phyloP scores from a whole-genome alignment of 2,113 vertebrate species.

The Nyctibius bracteatus region DNA sequence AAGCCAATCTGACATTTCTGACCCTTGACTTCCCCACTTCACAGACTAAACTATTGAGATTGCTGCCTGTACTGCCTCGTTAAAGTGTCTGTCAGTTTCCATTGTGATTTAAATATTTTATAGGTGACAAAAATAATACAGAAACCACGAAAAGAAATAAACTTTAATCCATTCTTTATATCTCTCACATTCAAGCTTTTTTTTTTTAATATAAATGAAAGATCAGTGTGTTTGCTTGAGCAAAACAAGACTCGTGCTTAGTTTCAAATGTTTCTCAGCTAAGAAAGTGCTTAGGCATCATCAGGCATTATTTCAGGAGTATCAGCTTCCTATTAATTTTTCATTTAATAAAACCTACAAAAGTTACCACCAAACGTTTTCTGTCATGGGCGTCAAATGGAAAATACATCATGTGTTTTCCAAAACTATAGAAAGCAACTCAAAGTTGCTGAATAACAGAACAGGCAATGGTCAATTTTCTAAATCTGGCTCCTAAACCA shows the following conservation, averaged over 20 bases:
- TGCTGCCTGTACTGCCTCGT: conserved; percentile 66
- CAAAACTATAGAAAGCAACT: conserved; percentile 50
- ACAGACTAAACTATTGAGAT: conserved; percentile 62
- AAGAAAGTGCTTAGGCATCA: conserved; percentile 1
- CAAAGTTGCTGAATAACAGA: conserved; percentile 63
- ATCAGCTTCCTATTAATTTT: conserved; percentile 14
- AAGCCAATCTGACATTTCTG: conserved; percentile 73
- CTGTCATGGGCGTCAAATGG: conserved; percentile 29
- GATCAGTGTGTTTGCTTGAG: conserved; percentile 35
- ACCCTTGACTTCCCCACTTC: conserved; percentile 70
- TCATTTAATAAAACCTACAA: conserved; percentile 30
- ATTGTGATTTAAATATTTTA: conserved; percentile 71
- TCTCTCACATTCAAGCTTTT: conserved; percentile 24
- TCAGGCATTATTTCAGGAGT: conserved; percentile 49
- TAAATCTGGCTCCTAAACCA: conserved; percentile 57
- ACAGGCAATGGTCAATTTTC: conserved; percentile 41
- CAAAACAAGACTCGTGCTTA: conserved; percentile 49
- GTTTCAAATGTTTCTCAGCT: conserved; percentile 41
- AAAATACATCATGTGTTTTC: conserved; percentile 39
- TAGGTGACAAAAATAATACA: conserved; percentile 52
- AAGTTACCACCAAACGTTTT: conserved; percentile 45
- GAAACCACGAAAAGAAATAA: conserved; percentile 45
- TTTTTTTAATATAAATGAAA: background rate
- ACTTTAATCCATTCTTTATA: conserved; percentile 50
- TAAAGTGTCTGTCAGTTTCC: conserved; percentile 62